Evolutionary conservation across 2,113 vertebrate genomes (phyloP).

Genomic region (Dasyurus viverrinus): DNA sequence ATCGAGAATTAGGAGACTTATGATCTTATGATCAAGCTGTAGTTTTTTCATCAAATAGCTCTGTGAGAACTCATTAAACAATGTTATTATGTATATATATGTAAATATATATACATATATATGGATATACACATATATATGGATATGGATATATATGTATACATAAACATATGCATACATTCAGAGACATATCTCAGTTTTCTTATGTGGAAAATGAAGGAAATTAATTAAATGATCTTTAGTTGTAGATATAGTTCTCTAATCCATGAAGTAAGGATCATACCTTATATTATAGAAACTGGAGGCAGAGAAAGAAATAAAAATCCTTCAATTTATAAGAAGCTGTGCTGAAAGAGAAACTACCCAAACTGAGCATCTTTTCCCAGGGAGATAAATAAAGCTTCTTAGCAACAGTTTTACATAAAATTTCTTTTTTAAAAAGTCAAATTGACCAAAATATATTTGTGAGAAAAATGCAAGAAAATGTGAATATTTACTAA

Average conservation of each 20-base stretch:
- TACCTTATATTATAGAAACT: conserved; percentile 34
- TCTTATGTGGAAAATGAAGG: not conserved
- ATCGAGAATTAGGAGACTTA: not conserved
- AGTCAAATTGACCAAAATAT: conserved; percentile 21
- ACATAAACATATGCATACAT: too few relatives aligned
- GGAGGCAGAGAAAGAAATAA: conserved; percentile 53
- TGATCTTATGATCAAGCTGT: not conserved
- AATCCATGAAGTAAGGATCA: not conserved
- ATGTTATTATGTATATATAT: too few relatives aligned
- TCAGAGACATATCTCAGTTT: not conserved
- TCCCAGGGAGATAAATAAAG: conserved; percentile 54
- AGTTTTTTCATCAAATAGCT: not conserved
- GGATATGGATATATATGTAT: too few relatives aligned
- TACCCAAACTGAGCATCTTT: not conserved
- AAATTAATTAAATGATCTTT: not conserved
- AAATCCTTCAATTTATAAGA: conserved; percentile 43
- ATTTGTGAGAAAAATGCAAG: not conserved
- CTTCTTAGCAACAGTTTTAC: not conserved
- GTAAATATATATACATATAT: too few relatives aligned
- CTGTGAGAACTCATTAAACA: not conserved
- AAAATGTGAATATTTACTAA: conserved; percentile 57
- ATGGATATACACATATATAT: too few relatives aligned
- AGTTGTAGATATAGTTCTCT: not conserved
- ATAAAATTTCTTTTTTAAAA: conserved; percentile 36
- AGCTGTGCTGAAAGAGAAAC: conserved; percentile 62